These are phyloP conservation scores for Philopotamus ludificatus DNA, from an alignment of 1,140 invertebrate species.

Conservation along the genomic window DNA sequence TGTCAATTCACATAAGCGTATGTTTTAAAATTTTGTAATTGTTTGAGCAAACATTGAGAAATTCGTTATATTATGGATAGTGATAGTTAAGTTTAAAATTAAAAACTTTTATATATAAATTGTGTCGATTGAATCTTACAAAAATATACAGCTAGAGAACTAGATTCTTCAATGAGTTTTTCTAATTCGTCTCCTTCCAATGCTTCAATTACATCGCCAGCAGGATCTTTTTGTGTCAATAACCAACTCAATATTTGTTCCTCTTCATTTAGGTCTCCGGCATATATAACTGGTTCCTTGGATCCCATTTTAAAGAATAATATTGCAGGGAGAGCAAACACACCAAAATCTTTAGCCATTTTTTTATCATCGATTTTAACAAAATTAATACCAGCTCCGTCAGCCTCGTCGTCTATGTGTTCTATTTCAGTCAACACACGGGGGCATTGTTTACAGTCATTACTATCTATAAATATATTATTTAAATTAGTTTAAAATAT, in stretches of 20 bases:
- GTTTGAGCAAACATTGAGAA: not conserved
- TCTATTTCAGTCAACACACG: slow-evolving; percentile 86
- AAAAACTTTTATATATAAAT: slow-evolving; percentile 12
- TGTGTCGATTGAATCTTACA: slow-evolving; percentile 64
- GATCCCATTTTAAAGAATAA: slow-evolving; percentile 85
- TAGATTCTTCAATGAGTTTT: slow-evolving; percentile 76
- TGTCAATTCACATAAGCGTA: too few relatives aligned
- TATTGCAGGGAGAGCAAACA: slow-evolving; percentile 85
- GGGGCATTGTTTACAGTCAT: slow-evolving; percentile 91
- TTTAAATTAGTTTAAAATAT: not conserved
- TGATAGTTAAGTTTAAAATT: not conserved
- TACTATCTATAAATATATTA: slow-evolving; percentile 69
- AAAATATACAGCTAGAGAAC: slow-evolving; percentile 87
- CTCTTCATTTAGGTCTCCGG: slow-evolving; percentile 88
- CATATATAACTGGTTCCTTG: slow-evolving; percentile 91
- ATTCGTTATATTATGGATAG: not conserved
- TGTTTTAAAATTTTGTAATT: not conserved
- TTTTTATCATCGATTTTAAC: slow-evolving; percentile 88
- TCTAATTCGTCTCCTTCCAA: slow-evolving; percentile 81
- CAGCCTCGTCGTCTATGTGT: slow-evolving; percentile 91
- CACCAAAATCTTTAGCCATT: slow-evolving; percentile 82
- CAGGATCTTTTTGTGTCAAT: slow-evolving; percentile 85
- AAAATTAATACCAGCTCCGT: slow-evolving; percentile 89
- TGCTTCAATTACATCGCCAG: slow-evolving; percentile 87
- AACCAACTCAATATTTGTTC: slow-evolving; percentile 87